Percentiles rank a stretch among this genome's conserved stretches.
phyloP scores from a whole-genome alignment of 2,113 vertebrate genomes.

The Notothenia rossii region DNA sequence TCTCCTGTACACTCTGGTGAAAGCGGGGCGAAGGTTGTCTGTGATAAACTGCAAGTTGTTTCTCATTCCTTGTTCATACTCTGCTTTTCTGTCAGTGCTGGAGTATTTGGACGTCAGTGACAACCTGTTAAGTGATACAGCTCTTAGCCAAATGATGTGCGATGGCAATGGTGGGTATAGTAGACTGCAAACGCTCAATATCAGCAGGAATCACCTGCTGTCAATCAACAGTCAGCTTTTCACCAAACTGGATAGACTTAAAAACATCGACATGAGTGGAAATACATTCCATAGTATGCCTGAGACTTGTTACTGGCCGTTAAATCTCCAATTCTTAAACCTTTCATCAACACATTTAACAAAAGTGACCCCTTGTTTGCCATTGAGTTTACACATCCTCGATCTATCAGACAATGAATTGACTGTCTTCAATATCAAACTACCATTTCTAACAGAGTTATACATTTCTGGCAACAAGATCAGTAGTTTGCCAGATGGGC shows the following conservation, averaged over 20 bases:
- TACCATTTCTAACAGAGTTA: conserved; percentile 83
- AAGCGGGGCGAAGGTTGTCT: conserved; percentile 69
- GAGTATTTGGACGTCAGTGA: conserved; percentile 85
- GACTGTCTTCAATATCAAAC: conserved; percentile 71
- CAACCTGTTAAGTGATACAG: conserved; percentile 83
- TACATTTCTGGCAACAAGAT: conserved; percentile 87
- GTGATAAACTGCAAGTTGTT: conserved; percentile 81
- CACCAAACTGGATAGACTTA: conserved; percentile 74
- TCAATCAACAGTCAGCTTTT: conserved; percentile 63
- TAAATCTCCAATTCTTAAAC: conserved; percentile 83
- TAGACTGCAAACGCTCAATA: conserved; percentile 79
- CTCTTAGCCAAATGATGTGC: conserved; percentile 78
- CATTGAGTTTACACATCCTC: conserved; percentile 79
- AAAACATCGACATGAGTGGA: conserved; percentile 82
- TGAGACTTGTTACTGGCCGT: conserved; percentile 83
- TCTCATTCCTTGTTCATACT: conserved; percentile 76
- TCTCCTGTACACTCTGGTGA: conserved; percentile 10
- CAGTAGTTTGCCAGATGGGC: conserved; percentile 70
- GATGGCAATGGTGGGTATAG: conserved; percentile 46
- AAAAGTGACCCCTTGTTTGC: conserved; percentile 80
- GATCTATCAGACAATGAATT: conserved; percentile 87
- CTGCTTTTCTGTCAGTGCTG: conserved; percentile 65
- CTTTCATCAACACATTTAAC: conserved; percentile 82
- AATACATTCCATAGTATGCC: conserved; percentile 83
- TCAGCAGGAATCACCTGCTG: conserved; percentile 84